phyloP scores from a whole-genome alignment of 2,113 vertebrate species.

The Eulacestoma nigropectus region DNA sequence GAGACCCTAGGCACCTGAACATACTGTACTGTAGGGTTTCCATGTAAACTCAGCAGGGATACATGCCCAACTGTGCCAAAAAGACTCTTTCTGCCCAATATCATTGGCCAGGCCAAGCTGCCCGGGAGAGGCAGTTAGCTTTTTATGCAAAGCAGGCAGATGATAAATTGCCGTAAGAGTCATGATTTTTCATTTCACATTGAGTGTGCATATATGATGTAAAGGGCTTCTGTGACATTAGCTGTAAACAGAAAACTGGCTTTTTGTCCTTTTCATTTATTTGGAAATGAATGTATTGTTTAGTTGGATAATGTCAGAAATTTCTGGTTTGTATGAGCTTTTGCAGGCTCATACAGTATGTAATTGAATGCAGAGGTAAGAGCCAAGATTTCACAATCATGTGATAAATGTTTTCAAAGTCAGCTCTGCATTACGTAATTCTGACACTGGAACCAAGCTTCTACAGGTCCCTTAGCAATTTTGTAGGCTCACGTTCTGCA shows the following conservation, averaged over 20 bases:
- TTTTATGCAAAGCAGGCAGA: background rate
- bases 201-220: background rate
- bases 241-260: background rate
- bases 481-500: background rate
- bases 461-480: background rate
- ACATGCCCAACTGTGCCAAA: fast-evolving
- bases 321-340: background rate
- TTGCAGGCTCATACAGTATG: background rate
- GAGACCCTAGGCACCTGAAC: background rate
- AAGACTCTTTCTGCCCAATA: background rate
- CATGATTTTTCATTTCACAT: background rate
- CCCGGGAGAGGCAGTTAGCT: background rate
- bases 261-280: background rate
- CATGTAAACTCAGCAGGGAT: background rate
- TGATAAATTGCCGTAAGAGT: background rate
- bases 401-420: conserved; percentile 1
- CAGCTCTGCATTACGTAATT: background rate
- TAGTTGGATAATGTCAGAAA: background rate
- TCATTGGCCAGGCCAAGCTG: background rate
- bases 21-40: background rate
- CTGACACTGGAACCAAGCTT: background rate
- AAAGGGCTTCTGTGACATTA: background rate
- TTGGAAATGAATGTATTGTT: background rate
- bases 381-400: background rate
- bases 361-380: background rate